Evolutionary conservation across 2,888 invertebrate species (phyloP), one percentile per base, ranked within the genome.

Genomic region (Synanthedon vespiformis): DNA sequence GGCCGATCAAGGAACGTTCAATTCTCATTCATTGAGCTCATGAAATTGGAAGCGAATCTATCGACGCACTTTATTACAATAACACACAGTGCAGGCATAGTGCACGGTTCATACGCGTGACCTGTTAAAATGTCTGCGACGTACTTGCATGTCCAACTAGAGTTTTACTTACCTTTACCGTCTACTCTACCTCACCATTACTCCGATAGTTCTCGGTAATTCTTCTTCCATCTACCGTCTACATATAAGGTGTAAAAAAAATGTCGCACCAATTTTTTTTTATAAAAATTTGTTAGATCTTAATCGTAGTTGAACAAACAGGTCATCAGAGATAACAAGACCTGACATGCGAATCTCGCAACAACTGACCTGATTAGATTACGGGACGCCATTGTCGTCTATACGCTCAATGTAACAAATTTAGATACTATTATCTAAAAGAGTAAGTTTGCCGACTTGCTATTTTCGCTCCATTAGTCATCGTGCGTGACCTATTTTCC

Each of bases 361-460:
- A 14, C 44, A 65, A 65, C 61, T 75, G 77, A 74, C 78, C 77
- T 69, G 74, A 73, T 79, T 44, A 44, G 44, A 44, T 44, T 44
- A 44, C 44, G 44, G 14, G 68, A 75, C 75, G 64, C 75, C 79
- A 77, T 80, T 78, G 74, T 73, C 74, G 70, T 67, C 67, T 68
- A 11, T 44, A 44, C 65, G 68, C 64, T 62, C 64, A 56, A 58
- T 61, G 65, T 59, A 65, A 65, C 63, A 59, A 59, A 71, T 68
- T 66, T 70, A 68, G 63, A 14, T 50, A 44, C 44, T 14, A 44
- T 44, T 44, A 44, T 14, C 44, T 13, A n/a, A 44, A 44, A 44
- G 44, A 13, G 44, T 44, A 44, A 44, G 11, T 13, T 14, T 44
- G 8, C 44, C 44, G 13, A 44, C 44, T 44, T 44, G 34, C 14